Percentiles rank a stretch among this genome's conserved stretches.
phyloP scores from a whole-genome alignment of 2,797 vertebrate species.

The Cossypha caffra region DNA sequence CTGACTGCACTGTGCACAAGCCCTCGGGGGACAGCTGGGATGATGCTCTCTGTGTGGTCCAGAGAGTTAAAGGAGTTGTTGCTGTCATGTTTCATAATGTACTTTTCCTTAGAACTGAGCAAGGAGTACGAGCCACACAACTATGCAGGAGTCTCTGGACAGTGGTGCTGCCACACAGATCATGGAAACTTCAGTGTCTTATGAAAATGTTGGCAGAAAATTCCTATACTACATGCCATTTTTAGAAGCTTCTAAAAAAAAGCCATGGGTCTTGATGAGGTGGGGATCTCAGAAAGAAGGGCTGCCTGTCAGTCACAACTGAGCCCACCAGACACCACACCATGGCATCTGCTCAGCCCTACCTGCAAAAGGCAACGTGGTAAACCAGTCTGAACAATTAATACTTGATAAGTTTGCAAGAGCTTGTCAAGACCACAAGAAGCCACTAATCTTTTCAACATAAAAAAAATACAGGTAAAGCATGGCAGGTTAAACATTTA shows the following conservation, averaged over 20 bases:
- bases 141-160: not conserved
- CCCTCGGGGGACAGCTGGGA: fast-evolving
- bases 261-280: fast-evolving
- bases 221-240: not conserved
- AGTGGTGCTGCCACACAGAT: not conserved
- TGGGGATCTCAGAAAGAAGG: not conserved
- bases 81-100: not conserved
- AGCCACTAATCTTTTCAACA: not conserved
- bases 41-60: not conserved
- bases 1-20: not conserved
- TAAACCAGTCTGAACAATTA: fast-evolving
- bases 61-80: not conserved
- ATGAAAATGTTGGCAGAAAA: fast-evolving
- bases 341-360: not conserved
- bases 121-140: fast-evolving
- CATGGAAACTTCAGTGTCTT: not conserved
- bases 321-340: not conserved
- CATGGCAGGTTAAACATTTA: not conserved
- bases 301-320: not conserved
- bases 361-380: not conserved
- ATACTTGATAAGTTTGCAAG: not conserved
- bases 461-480: not conserved
- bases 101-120: not conserved
- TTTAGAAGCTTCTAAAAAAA: not conserved
- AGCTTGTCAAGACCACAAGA: not conserved